A percentile compares a stretch with the other conserved stretches of the same genome.
These are phyloP conservation scores for Serrognathus titanus DNA, from an alignment of 2,888 invertebrate genomes.

Conservation along the genomic window DNA sequence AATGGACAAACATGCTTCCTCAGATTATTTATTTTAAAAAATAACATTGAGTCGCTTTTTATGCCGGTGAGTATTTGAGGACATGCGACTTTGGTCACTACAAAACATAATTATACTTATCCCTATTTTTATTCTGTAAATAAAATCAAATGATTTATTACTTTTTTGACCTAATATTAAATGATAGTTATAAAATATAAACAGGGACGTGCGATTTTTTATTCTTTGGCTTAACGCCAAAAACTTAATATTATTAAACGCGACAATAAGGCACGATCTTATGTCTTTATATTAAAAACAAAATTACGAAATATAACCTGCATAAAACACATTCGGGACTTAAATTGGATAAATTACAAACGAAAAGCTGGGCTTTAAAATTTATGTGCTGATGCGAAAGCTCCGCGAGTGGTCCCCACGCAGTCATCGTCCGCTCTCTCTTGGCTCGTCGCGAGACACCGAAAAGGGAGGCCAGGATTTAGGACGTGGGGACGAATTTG, in stretches of 20 bases:
- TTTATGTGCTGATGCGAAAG: slow-evolving; percentile 27
- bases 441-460: slow-evolving; percentile 11
- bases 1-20: too few relatives aligned
- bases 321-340: slow-evolving; percentile 27
- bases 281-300: slow-evolving; percentile 25
- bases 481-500: slow-evolving; percentile 20
- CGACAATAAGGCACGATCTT: slow-evolving; percentile 25
- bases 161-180: too few relatives aligned
- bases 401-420: background rate
- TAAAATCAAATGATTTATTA: too few relatives aligned
- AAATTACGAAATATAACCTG: slow-evolving; percentile 27
- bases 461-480: background rate
- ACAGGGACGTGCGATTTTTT: too few relatives aligned
- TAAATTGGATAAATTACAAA: slow-evolving; percentile 29
- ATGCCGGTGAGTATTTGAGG: too few relatives aligned
- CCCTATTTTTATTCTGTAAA: too few relatives aligned
- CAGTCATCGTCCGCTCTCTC: background rate
- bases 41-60: too few relatives aligned
- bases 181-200: too few relatives aligned
- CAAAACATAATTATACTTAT: too few relatives aligned
- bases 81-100: too few relatives aligned
- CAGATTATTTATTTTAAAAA: too few relatives aligned
- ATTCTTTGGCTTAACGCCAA: too few relatives aligned
- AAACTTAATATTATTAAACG: background rate
- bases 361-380: slow-evolving; percentile 29